Evolutionary conservation across 1,140 invertebrate species (phyloP).

Genomic region (Pseudomyrmex gracilis): DNA sequence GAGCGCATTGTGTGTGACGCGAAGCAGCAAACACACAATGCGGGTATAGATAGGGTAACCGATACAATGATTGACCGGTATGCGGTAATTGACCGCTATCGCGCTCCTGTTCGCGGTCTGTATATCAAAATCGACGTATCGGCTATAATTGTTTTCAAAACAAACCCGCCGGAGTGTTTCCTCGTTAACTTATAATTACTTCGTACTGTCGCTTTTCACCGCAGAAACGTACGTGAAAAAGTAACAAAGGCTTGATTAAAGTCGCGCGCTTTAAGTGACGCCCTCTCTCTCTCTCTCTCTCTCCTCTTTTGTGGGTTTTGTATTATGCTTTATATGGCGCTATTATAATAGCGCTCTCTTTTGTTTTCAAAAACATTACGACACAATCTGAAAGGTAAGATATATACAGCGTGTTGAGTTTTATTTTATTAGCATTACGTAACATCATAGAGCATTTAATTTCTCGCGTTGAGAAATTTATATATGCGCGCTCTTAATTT

Average conservation of each 20-base stretch:
- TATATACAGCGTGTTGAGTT: too few relatives aligned
- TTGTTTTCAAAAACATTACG: too few relatives aligned
- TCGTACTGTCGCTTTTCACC: neutral
- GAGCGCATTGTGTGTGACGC: conserved; percentile 3
- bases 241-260: conserved; percentile 35
- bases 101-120: neutral
- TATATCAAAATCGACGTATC: conserved; percentile 41
- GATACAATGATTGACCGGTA: conserved; percentile 38
- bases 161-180: conserved; percentile 9
- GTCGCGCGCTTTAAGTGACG: neutral
- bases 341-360: neutral
- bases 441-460: too few relatives aligned
- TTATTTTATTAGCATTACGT: too few relatives aligned
- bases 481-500: too few relatives aligned
- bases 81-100: conserved; percentile 22
- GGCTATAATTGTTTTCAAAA: conserved; percentile 44
- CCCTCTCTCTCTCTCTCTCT: too few relatives aligned
- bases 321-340: neutral
- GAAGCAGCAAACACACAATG: neutral
- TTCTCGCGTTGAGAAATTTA: too few relatives aligned
- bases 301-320: neutral
- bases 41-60: conserved; percentile 20
- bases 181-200: conserved; percentile 48
- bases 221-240: conserved; percentile 6
- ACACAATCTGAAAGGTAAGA: too few relatives aligned